Base-by-base conservation (phyloP, 2,888 invertebrate genomes). In the Leptopterna dolabrata region DNA sequence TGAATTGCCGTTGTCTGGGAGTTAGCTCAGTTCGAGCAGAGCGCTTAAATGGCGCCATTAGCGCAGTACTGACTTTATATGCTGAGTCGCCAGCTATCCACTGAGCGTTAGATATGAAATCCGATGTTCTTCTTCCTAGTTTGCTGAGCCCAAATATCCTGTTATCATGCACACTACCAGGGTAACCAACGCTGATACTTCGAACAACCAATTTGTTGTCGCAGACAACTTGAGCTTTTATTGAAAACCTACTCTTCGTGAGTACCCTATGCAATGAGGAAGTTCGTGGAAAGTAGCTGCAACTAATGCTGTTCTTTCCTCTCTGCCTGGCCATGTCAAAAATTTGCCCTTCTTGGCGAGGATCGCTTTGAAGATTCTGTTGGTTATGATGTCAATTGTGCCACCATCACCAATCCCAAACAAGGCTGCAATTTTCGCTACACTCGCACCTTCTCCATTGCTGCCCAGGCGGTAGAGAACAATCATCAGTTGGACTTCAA, bases 1-100 rank as follows among this genome's bases (percentile, higher is more conserved):
- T 86, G 85, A 85, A 85, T 27, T 16, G 82, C 82, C n/a, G 4
- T 19, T 30, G 43, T 80, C 36, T 86, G 82, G 85, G 80, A 85
- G 1, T 1, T 6, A 13, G 0, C 27, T 16, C 80, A 36, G 2
- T 9, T 4, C 76, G 6, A 6, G 71, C 14, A n/a, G 36, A n/a
- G 4, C 85, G 41, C 43, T 85, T 85, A n/a, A 41, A 85, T 4
- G 76, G 85, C 14, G 47, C 13, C 16, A 47, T 9, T 16, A 85
- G 14, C 4, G 71, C n/a, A 11, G 73, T 43, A 19, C 16, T 43
- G 7, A 85, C 1, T 16, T 55, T 45, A 45, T 86, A 86, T 19
- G 86, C 86, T 16, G 78, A 47, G 43, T 86, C 86, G n/a, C 86
- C 80, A 13, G 86, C 86, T 1, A 86, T 80, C 80, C 86, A 86